Conservation (phyloP, 2,888 invertebrate species). For the Amaurobius ferox region DNA sequence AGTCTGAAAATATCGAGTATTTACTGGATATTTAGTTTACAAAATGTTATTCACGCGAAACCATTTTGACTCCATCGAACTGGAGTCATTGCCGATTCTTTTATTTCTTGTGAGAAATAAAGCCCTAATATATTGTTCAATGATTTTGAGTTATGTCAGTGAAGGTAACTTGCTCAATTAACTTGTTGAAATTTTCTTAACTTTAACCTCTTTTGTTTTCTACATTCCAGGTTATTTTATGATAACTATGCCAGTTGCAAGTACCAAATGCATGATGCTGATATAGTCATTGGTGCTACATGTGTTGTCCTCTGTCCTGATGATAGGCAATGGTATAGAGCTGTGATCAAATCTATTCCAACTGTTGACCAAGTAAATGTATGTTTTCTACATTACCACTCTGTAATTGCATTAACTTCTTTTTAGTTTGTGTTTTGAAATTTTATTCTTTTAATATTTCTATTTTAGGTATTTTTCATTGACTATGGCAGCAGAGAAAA, state of each 20-base stretch:
- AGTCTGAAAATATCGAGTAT: too few relatives aligned
- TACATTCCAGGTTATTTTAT: constrained; percentile 42
- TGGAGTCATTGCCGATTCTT: too few relatives aligned
- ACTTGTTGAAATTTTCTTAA: too few relatives aligned
- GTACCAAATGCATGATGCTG: constrained; percentile 25
- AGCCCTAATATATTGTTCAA: too few relatives aligned
- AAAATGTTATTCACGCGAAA: too few relatives aligned
- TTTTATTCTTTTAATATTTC: neutral
- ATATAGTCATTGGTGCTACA: constrained; percentile 32
- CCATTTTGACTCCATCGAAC: too few relatives aligned
- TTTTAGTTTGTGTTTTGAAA: neutral
- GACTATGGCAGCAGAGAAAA: constrained; percentile 45
- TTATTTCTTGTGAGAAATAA: too few relatives aligned
- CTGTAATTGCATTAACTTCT: neutral
- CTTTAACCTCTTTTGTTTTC: too few relatives aligned
- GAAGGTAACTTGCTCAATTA: too few relatives aligned
- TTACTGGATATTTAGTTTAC: too few relatives aligned
- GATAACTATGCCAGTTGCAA: neutral
- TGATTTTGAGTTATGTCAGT: too few relatives aligned
- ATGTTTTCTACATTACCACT: neutral
- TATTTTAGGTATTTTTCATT: constrained; percentile 33
- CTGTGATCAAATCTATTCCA: constrained; percentile 19
- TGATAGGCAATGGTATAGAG: constrained; percentile 35
- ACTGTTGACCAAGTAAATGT: constrained; percentile 18
- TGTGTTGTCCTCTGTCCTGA: constrained; percentile 22